These are phyloP conservation scores for Brachymystax lenok DNA, from an alignment of 2,797 vertebrate genomes.

Conservation along the genomic window DNA sequence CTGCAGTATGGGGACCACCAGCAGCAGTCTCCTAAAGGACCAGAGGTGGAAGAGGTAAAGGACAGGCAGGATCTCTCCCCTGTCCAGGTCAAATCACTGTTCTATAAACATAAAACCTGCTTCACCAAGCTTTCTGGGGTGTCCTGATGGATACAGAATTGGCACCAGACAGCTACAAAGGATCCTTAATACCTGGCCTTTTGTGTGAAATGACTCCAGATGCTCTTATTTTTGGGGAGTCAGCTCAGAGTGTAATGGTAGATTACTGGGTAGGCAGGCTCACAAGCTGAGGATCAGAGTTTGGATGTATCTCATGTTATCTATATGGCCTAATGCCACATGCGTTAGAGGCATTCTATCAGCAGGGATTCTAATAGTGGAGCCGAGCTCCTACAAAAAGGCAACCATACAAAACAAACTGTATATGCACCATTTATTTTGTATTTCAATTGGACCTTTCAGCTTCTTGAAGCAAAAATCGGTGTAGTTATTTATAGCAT, in stretches of 20 bases:
- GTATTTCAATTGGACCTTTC: too few relatives aligned
- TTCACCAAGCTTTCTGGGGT: slow-evolving; percentile 47
- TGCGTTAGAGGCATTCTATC: background rate
- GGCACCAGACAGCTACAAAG: background rate
- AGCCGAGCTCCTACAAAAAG: background rate
- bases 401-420: background rate
- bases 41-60: slow-evolving; percentile 33
- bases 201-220: background rate
- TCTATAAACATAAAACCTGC: slow-evolving; percentile 42
- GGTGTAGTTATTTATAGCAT: slow-evolving; percentile 13
- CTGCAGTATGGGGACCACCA: slow-evolving; percentile 27
- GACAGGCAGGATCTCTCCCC: slow-evolving; percentile 38
- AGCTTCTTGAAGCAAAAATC: too few relatives aligned
- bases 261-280: too few relatives aligned
- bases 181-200: slow-evolving; percentile 22
- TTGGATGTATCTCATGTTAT: too few relatives aligned
- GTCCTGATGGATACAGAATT: slow-evolving; percentile 39
- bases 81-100: slow-evolving; percentile 35
- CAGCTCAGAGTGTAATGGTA: too few relatives aligned
- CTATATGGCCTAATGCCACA: background rate
- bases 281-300: too few relatives aligned
- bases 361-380: background rate
- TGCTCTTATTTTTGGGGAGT: background rate
- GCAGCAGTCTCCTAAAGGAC: slow-evolving; percentile 3
- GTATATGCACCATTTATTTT: too few relatives aligned